Evolutionary conservation across 2,888 invertebrate species (phyloP).

Genomic region (Noctua janthina): DNA sequence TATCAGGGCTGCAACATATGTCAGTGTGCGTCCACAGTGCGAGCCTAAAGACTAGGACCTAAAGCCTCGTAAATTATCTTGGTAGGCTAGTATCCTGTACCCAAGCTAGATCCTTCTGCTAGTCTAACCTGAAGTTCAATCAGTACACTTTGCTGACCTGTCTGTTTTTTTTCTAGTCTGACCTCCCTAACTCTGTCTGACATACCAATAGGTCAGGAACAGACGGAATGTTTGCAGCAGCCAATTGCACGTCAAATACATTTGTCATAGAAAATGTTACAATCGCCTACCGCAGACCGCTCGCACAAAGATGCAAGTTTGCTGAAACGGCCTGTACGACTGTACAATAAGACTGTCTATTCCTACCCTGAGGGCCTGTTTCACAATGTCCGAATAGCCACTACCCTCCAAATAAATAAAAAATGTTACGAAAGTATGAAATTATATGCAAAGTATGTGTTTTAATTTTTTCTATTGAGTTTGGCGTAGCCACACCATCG

Average conservation of each 20-base stretch:
- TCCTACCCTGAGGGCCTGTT: conserved; percentile 16
- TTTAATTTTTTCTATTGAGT: not conserved
- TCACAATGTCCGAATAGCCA: conserved; percentile 1
- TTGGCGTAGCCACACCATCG: not conserved
- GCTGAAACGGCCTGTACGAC: not conserved
- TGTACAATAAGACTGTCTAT: conserved; percentile 8
- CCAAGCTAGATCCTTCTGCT: not conserved
- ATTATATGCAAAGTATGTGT: not conserved
- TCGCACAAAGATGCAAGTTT: not conserved
- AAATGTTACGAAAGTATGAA: not conserved
- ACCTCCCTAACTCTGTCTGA: not conserved
- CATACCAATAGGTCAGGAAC: not conserved
- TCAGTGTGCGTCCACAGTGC: not conserved
- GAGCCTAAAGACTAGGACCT: too few species aligned
- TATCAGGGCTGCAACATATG: not conserved
- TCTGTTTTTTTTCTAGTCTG: not conserved
- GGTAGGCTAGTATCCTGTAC: not conserved
- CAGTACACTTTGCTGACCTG: not conserved
- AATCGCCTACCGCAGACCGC: not conserved
- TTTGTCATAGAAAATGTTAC: conserved; percentile 36
- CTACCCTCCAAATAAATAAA: conserved; percentile 6
- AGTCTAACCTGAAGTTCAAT: too few species aligned
- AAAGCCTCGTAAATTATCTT: not conserved
- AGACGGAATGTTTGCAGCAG: conserved; percentile 9
- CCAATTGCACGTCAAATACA: conserved; percentile 19